phyloP scores from a whole-genome alignment of 2,888 invertebrate genomes.

The Meganola albula region DNA sequence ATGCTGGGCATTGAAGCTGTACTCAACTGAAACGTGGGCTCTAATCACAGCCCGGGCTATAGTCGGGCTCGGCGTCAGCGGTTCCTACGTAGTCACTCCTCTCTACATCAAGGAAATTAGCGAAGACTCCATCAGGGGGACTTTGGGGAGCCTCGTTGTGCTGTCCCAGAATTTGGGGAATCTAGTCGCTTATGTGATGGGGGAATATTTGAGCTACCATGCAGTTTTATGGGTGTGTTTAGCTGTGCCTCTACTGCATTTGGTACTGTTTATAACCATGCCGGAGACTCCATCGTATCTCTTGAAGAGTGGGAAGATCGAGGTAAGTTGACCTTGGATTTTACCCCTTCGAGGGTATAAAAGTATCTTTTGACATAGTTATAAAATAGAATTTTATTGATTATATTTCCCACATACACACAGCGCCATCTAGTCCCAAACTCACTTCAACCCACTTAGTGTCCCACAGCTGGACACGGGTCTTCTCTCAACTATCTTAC shows the following conservation, averaged over 20 bases:
- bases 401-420: too few relatives aligned
- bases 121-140: slow-evolving; percentile 63
- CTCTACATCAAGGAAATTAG: slow-evolving; percentile 70
- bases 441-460: too few relatives aligned
- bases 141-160: slow-evolving; percentile 59
- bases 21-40: slow-evolving; percentile 64
- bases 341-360: too few relatives aligned
- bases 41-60: slow-evolving; percentile 61
- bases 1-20: slow-evolving; percentile 62
- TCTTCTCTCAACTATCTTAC: too few relatives aligned
- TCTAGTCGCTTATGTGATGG: slow-evolving; percentile 56
- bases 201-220: slow-evolving; percentile 61
- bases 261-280: slow-evolving; percentile 59
- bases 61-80: slow-evolving; percentile 60
- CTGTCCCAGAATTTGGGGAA: slow-evolving; percentile 65
- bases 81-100: slow-evolving; percentile 66
- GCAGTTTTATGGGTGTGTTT: slow-evolving; percentile 61
- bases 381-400: too few relatives aligned
- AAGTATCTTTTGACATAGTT: too few relatives aligned
- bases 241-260: slow-evolving; percentile 56
- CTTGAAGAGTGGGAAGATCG: slow-evolving; percentile 60
- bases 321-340: too few relatives aligned
- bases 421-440: too few relatives aligned
- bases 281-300: slow-evolving; percentile 68
- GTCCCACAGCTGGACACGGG: too few relatives aligned